A percentile compares a stretch with the other conserved stretches of the same genome.
Evolutionary conservation across 2,888 invertebrate genomes (phyloP).

Genomic region (Brenthis hecate): DNA sequence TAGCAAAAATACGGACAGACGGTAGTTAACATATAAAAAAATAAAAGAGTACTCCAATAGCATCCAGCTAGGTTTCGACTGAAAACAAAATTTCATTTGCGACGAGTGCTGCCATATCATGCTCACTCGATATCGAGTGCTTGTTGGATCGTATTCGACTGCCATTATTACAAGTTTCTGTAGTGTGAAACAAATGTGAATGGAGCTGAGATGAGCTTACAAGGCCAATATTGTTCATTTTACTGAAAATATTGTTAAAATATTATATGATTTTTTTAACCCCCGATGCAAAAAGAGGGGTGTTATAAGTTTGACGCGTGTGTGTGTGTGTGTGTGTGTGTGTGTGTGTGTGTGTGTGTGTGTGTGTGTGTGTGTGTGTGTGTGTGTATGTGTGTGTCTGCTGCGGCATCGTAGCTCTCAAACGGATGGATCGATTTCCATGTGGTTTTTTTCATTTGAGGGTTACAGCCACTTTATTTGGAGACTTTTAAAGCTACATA

Average conservation of each 20-base stretch:
- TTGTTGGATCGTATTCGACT: constrained; percentile 28
- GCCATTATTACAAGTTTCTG: constrained; percentile 25
- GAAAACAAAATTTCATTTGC: constrained; percentile 40
- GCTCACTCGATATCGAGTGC: constrained; percentile 37
- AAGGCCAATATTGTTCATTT: neutral
- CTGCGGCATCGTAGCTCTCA: no score
- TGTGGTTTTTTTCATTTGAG: no score
- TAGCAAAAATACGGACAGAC: constrained; percentile 7
- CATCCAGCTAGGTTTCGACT: constrained; percentile 34
- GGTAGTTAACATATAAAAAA: constrained; percentile 35
- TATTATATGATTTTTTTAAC: no score
- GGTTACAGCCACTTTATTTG: no score
- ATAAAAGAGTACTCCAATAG: constrained; percentile 38
- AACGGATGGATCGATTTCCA: no score
- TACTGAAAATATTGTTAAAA: neutral
- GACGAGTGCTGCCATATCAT: constrained; percentile 39
- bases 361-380: no score
- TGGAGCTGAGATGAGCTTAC: constrained; percentile 10
- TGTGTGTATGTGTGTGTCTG: no score
- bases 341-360: no score
- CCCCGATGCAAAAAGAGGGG: no score
- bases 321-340: no score
- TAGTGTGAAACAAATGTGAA: constrained; percentile 23
- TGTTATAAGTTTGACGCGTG: no score
- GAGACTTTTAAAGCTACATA: no score